A percentile compares a stretch with the other conserved stretches of the same genome.
phyloP scores from a whole-genome alignment of 2,113 vertebrate species.

The Hipposideros armiger region DNA sequence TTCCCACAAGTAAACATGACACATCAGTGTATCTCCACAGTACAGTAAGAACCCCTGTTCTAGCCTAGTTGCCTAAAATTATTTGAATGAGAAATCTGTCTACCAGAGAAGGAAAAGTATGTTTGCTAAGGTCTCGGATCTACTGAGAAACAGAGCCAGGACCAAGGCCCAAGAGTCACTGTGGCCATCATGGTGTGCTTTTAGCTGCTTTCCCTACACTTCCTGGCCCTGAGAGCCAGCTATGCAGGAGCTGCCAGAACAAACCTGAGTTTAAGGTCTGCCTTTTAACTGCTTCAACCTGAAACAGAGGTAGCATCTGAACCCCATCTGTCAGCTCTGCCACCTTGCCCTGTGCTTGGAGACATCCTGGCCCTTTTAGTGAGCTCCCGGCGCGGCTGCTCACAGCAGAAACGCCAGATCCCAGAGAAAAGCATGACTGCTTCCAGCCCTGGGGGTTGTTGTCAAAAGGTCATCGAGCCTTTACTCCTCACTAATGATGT shows the following conservation, averaged over 20 bases:
- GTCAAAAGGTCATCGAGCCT: conserved; percentile 31
- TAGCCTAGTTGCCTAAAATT: not conserved
- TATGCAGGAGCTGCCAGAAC: not conserved
- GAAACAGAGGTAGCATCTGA: not conserved
- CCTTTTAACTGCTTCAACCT: not conserved
- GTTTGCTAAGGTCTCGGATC: not conserved
- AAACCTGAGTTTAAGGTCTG: not conserved
- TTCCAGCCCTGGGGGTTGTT: not conserved
- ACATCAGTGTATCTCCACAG: not conserved
- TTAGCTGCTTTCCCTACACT: not conserved
- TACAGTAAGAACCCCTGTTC: not conserved
- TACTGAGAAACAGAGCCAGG: not conserved
- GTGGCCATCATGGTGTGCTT: not conserved
- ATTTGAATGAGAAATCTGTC: not conserved
- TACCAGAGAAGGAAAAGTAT: not conserved
- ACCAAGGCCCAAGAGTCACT: not conserved
- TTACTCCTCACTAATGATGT: conserved; percentile 33
- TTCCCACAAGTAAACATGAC: not conserved
- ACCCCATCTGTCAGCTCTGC: not conserved
- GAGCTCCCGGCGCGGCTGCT: not conserved
- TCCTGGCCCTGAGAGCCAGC: not conserved
- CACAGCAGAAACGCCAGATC: not conserved
- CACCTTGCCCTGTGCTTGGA: not conserved
- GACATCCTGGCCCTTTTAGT: not conserved
- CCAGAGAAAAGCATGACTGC: not conserved